Evolutionary conservation across 2,113 vertebrate species (phyloP).

Genomic region (Corydoras sp.): DNA sequence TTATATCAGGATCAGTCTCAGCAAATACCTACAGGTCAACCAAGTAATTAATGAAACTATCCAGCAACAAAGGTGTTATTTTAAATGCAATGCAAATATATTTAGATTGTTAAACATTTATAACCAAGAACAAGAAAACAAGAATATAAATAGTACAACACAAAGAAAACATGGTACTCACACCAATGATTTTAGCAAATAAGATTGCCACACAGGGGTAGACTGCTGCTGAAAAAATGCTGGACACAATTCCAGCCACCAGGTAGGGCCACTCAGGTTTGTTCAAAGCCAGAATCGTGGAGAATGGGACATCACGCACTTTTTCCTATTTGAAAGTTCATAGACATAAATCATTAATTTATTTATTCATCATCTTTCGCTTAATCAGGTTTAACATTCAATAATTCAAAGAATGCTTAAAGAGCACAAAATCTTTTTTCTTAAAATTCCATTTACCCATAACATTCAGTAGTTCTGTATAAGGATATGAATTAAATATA

Average conservation of each 20-base stretch:
- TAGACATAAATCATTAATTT: neutral
- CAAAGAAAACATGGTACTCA: conserved; percentile 45
- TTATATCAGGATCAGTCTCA: conserved; percentile 56
- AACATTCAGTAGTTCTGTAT: too few relatives aligned
- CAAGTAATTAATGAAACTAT: too few relatives aligned
- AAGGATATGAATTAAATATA: too few relatives aligned
- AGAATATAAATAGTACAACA: neutral
- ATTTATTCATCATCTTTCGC: too few relatives aligned
- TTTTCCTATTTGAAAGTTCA: conserved; percentile 42
- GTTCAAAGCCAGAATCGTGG: conserved; percentile 63
- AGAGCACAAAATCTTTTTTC: too few relatives aligned
- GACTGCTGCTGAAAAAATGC: conserved; percentile 57
- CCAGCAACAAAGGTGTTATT: too few relatives aligned
- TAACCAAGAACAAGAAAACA: neutral
- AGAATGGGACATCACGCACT: conserved; percentile 54
- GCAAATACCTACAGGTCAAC: conserved; percentile 58
- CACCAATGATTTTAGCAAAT: conserved; percentile 68
- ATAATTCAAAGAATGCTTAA: too few relatives aligned
- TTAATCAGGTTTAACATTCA: too few relatives aligned
- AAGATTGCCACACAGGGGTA: conserved; percentile 61
- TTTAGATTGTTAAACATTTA: neutral
- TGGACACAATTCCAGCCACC: conserved; percentile 55
- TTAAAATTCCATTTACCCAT: too few relatives aligned
- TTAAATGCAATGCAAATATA: too few relatives aligned
- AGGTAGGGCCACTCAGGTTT: conserved; percentile 63